Evolutionary conservation across 2,888 invertebrate genomes (phyloP), one percentile per base, ranked within the genome.

Genomic region (Aphrophora alni): DNA sequence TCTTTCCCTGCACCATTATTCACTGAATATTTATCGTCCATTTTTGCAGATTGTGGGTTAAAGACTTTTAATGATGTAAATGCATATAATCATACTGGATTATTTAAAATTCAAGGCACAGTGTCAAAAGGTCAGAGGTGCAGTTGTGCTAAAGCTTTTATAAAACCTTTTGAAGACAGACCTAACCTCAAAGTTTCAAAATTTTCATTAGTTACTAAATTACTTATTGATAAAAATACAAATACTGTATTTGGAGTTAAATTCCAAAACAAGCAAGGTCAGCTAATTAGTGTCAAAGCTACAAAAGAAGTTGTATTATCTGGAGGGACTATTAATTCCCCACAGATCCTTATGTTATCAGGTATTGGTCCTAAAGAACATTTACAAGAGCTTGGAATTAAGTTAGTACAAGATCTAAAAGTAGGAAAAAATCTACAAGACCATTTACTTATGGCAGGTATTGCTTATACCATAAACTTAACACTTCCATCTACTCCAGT

Each of bases 261-360:
- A 84, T 91, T 92, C 78, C 87, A 89, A 0, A 87, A 89, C 38
- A 88, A 89, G 77, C 88, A 89, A 0, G 84, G 88, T 79, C 87
- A 87, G 70, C 88, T 88, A 25, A 87, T 87, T 71, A 89, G 89
- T 83, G 91, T 92, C 0, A 86, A 85, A 80, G 93, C 93, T 0
- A 88, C 90, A 68, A 92, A 90, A 84, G 94, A 94, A 88, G 92
- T 96, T 0, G 92, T 96, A 78, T 82, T 95, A 0, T 92, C 93
- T 17, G 95, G 93, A 0, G 96, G 96, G 0, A 92, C 95, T 0
- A 93, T 96, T 80, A 95, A 94, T 84, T 92, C 93, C 0, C 95
- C 97, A 0, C 96, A 97, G 86, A 87, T 97, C 8, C 90, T 97
- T 5, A 94, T 96, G 33, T 8, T 33, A 5, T 33, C 33, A 33